Evolutionary conservation across 2,797 vertebrate species (phyloP).

Genomic region (Aulostomus chinensis): DNA sequence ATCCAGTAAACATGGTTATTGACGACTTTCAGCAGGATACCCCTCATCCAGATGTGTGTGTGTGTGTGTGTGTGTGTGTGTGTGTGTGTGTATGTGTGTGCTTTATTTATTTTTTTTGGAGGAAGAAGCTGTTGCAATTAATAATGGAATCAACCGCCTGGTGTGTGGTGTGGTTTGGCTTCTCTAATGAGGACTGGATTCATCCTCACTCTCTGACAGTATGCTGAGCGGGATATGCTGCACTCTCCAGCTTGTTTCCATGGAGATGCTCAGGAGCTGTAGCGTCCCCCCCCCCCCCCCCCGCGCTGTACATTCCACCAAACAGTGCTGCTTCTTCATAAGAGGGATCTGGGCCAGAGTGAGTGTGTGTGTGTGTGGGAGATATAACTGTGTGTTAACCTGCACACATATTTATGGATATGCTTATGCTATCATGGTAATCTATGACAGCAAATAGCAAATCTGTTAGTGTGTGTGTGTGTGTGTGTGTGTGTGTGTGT

Average conservation of each 20-base stretch:
- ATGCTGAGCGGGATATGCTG: slow-evolving; percentile 74
- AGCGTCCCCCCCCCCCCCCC: slow-evolving; percentile 35
- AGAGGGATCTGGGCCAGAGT: slow-evolving; percentile 68
- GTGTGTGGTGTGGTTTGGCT: slow-evolving; percentile 64
- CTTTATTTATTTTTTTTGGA: not conserved
- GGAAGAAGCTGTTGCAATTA: slow-evolving; percentile 60
- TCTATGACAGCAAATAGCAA: no score
- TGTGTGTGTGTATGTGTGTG: slow-evolving; percentile 1
- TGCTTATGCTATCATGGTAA: slow-evolving; percentile 35
- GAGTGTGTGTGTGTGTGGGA: slow-evolving; percentile 29
- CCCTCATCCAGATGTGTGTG: slow-evolving; percentile 58
- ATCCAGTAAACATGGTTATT: no score
- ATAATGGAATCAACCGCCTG: slow-evolving; percentile 63
- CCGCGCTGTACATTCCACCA: slow-evolving; percentile 71
- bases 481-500: no score
- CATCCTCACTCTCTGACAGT: slow-evolving; percentile 76
- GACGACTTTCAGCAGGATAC: slow-evolving; percentile 56
- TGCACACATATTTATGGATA: slow-evolving; percentile 41
- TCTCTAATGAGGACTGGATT: slow-evolving; percentile 74
- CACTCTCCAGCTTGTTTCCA: slow-evolving; percentile 85
- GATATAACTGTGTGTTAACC: slow-evolving; percentile 46
- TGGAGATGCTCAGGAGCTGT: slow-evolving; percentile 81
- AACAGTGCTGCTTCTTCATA: slow-evolving; percentile 66
- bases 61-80: slow-evolving; percentile 11
- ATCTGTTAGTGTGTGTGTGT: no score